phyloP scores from a whole-genome alignment of 2,113 vertebrate species.

The Varanus salvator region DNA sequence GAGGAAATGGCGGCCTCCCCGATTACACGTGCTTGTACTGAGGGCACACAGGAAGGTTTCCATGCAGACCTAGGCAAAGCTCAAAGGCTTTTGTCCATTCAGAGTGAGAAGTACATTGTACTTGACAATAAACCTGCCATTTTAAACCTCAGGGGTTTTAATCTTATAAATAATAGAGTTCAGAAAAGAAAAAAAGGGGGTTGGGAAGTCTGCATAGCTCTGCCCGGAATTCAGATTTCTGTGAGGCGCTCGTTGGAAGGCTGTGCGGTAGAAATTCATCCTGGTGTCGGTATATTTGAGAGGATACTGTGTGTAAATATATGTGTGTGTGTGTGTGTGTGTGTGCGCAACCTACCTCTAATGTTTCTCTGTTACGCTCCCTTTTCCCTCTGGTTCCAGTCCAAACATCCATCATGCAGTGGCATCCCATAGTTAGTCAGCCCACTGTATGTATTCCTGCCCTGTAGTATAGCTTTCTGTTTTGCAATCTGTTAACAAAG shows the following conservation, averaged over 20 bases:
- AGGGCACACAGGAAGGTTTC: slow-evolving; percentile 52
- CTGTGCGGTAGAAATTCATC: slow-evolving; percentile 46
- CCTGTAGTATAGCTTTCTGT: slow-evolving; percentile 42
- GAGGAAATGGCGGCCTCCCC: slow-evolving; percentile 44
- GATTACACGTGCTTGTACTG: slow-evolving; percentile 21
- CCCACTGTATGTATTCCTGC: slow-evolving; percentile 41
- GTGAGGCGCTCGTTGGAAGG: slow-evolving; percentile 30
- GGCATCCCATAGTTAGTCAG: slow-evolving; percentile 56
- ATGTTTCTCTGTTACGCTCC: slow-evolving; percentile 54
- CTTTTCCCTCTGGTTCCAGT: slow-evolving; percentile 44
- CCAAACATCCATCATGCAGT: slow-evolving; percentile 56
- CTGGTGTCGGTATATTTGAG: slow-evolving; percentile 19
- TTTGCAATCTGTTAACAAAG: slow-evolving; percentile 52
- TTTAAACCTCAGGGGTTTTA: slow-evolving; percentile 71
- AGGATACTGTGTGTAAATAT: slow-evolving; percentile 55
- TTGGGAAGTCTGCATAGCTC: slow-evolving; percentile 46
- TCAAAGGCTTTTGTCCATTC: slow-evolving; percentile 67
- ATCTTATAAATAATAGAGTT: slow-evolving; percentile 73
- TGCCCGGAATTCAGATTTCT: slow-evolving; percentile 73
- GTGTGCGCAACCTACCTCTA: slow-evolving; percentile 38
- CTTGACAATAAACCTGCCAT: slow-evolving; percentile 72
- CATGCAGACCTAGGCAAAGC: slow-evolving; percentile 51
- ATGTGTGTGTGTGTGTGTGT: too few species aligned
- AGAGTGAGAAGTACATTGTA: slow-evolving; percentile 67
- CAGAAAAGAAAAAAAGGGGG: slow-evolving; percentile 38